These are phyloP conservation scores for Acanthosepion lycidas DNA, from an alignment of 2,888 invertebrate genomes.

Conservation along the genomic window DNA sequence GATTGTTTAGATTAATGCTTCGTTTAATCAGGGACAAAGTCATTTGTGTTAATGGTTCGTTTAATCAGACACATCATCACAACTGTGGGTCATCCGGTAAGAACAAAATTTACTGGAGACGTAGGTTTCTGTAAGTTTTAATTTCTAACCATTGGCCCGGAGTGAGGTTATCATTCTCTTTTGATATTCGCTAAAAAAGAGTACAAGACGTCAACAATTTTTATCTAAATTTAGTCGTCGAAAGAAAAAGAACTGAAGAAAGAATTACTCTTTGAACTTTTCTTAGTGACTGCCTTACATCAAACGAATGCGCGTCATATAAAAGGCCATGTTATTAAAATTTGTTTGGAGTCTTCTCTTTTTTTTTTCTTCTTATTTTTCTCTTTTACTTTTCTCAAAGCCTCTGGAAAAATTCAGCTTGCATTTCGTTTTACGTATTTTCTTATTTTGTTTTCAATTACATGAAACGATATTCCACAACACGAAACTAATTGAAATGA, in stretches of 20 bases:
- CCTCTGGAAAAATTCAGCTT: neutral
- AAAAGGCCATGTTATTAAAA: neutral
- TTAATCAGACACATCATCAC: too few species aligned
- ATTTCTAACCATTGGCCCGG: too few species aligned
- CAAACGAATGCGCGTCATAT: neutral
- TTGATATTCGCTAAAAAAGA: neutral
- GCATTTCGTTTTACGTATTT: neutral
- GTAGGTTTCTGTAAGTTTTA: too few species aligned
- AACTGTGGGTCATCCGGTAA: too few species aligned
- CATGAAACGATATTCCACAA: neutral
- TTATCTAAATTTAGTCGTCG: neutral
- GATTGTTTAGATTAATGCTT: too few species aligned
- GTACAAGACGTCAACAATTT: neutral
- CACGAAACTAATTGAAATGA: neutral
- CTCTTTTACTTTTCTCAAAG: neutral
- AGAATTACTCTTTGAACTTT: neutral
- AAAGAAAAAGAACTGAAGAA: neutral
- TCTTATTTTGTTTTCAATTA: neutral
- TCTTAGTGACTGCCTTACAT: neutral
- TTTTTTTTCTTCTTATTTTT: too few species aligned
- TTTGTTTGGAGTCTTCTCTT: neutral
- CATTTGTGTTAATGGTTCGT: too few species aligned
- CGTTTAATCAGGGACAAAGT: too few species aligned
- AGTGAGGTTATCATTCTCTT: too few species aligned
- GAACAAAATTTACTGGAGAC: too few species aligned